phyloP scores from a whole-genome alignment of 1,140 invertebrate species.

The Ips typographus region DNA sequence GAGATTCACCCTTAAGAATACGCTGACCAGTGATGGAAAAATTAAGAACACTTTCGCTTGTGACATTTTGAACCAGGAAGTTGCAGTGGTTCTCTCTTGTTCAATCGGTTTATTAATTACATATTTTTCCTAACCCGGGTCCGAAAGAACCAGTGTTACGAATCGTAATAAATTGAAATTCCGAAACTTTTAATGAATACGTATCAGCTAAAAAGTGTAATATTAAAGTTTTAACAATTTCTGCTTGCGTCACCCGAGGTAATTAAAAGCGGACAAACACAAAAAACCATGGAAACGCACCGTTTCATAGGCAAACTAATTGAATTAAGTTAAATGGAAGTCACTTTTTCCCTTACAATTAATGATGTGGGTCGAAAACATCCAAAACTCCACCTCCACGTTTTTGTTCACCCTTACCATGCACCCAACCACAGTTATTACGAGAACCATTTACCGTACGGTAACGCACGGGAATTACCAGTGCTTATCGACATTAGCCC shows the following conservation, averaged over 20 bases:
- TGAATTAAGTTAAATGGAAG: slow-evolving; percentile 7
- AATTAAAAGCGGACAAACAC: slow-evolving; percentile 4
- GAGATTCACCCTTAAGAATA: background rate
- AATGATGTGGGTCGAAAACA: background rate
- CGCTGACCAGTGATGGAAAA: slow-evolving; percentile 1
- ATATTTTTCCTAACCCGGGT: slow-evolving; percentile 11
- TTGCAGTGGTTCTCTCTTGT: background rate
- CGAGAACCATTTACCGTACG: background rate
- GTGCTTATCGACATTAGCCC: background rate
- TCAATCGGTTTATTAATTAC: slow-evolving; percentile 4
- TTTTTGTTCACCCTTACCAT: too few species aligned
- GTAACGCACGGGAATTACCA: slow-evolving; percentile 2
- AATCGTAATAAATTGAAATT: slow-evolving; percentile 26
- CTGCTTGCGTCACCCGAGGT: slow-evolving; percentile 12
- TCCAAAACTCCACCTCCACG: too few species aligned
- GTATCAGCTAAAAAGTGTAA: slow-evolving; percentile 17
- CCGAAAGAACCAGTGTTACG: slow-evolving; percentile 19
- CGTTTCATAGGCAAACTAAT: slow-evolving; percentile 4
- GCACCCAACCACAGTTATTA: too few species aligned
- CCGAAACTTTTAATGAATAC: slow-evolving; percentile 24
- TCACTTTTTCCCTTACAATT: slow-evolving; percentile 1
- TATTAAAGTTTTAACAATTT: slow-evolving; percentile 14
- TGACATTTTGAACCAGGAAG: slow-evolving; percentile 2
- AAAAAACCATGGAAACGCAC: slow-evolving; percentile 7
- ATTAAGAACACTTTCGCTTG: background rate